These are phyloP conservation scores for Procambarus clarkii DNA, from an alignment of 1,140 invertebrate genomes.

Conservation along the genomic window DNA sequence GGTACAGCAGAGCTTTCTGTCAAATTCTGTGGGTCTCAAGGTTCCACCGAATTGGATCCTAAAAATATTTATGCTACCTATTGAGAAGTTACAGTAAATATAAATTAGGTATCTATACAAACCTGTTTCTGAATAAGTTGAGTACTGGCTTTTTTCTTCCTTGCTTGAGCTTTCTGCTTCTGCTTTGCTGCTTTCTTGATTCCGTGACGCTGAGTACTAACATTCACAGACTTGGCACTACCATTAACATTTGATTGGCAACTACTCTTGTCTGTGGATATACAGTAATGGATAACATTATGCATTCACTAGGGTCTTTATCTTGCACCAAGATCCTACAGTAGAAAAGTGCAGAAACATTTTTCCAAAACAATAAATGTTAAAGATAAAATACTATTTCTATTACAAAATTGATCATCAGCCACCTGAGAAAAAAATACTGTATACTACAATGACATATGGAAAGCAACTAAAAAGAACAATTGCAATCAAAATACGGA, in stretches of 20 bases:
- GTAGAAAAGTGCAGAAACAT: background rate
- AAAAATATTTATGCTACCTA: background rate
- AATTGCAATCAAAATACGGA: too few species aligned
- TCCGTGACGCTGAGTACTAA: constrained; percentile 21
- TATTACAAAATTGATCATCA: background rate
- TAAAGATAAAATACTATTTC: background rate
- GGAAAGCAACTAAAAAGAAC: too few species aligned
- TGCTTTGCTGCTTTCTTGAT: constrained; percentile 41
- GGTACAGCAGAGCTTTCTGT: too few species aligned
- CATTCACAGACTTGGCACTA: background rate
- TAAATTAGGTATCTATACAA: background rate
- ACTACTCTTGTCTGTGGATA: constrained; percentile 8
- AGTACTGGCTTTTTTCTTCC: constrained; percentile 9
- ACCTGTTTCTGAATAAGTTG: constrained; percentile 45
- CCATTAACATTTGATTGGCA: background rate
- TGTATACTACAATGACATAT: too few species aligned
- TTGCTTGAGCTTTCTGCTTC: constrained; percentile 20
- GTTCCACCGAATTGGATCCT: too few species aligned
- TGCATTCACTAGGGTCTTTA: background rate
- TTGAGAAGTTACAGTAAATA: background rate
- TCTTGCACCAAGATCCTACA: background rate
- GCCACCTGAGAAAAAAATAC: too few species aligned
- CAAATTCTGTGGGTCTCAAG: too few species aligned
- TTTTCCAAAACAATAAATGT: background rate
- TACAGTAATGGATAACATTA: background rate